Evolutionary conservation across 2,888 invertebrate species (phyloP).

Genomic region (Meloe dianella): DNA sequence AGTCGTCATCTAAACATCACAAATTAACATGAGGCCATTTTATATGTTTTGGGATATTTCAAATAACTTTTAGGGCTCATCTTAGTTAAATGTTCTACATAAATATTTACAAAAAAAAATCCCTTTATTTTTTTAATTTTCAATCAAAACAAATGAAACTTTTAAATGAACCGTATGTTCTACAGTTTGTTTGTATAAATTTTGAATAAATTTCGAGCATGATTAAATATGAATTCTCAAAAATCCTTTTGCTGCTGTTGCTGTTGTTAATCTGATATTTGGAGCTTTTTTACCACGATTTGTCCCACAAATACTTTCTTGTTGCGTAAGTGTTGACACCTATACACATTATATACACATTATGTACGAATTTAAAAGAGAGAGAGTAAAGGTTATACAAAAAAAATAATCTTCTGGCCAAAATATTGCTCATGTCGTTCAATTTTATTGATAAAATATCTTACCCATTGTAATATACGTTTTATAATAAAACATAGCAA

Average conservation of each 20-base stretch:
- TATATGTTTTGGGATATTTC: neutral
- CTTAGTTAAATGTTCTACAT: neutral
- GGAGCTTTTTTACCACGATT: neutral
- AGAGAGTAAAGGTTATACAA: neutral
- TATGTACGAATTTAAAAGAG: constrained; percentile 6
- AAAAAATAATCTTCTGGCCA: constrained; percentile 2
- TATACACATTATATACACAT: too few relatives aligned
- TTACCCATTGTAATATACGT: constrained; percentile 26
- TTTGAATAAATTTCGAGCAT: neutral
- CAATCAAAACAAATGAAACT: constrained; percentile 1
- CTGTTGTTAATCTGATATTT: neutral
- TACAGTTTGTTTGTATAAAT: neutral
- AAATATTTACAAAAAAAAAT: neutral
- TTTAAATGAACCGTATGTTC: neutral
- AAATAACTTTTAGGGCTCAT: neutral
- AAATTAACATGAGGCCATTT: neutral
- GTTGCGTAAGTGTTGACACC: neutral
- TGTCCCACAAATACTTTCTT: neutral
- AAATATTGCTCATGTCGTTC: constrained; percentile 18
- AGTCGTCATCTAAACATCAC: neutral
- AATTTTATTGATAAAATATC: constrained; percentile 24
- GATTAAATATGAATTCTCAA: constrained; percentile 1
- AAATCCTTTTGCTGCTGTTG: neutral
- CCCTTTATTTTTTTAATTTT: neutral
- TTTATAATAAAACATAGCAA: constrained; percentile 33